Evolutionary conservation across 2,797 vertebrate species (phyloP).

Genomic region (Nothura maculosa): DNA sequence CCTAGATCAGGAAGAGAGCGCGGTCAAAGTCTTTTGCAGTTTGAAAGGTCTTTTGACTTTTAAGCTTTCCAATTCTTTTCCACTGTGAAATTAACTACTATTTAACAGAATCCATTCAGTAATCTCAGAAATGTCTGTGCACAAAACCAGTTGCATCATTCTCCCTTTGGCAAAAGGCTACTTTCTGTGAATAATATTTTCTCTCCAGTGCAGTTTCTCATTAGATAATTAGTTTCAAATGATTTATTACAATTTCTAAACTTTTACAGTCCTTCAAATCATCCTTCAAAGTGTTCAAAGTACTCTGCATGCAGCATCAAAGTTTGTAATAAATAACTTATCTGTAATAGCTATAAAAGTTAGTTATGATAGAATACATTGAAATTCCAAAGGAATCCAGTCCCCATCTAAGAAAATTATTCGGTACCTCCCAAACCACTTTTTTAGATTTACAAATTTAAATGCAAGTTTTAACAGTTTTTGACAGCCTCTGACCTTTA

Average conservation of each 20-base stretch:
- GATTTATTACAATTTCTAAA: neutral
- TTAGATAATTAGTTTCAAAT: neutral
- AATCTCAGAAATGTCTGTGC: neutral
- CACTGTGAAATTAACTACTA: neutral
- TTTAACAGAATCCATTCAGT: neutral
- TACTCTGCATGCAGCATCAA: constrained; percentile 36
- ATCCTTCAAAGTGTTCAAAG: neutral
- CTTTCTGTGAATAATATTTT: neutral
- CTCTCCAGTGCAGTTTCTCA: neutral
- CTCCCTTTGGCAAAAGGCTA: neutral
- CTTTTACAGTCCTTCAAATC: neutral
- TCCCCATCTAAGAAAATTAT: neutral
- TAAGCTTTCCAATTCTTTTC: constrained; percentile 8
- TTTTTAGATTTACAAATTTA: neutral
- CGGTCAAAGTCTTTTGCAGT: constrained; percentile 3
- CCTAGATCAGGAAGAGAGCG: neutral
- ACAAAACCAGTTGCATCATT: neutral
- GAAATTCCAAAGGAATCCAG: constrained; percentile 30
- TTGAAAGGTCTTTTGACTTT: neutral
- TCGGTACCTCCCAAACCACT: neutral
- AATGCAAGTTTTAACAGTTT: neutral
- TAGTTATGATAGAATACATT: neutral
- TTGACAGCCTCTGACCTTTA: neutral
- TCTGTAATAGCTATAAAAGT: neutral
- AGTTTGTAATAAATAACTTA: constrained; percentile 73